Evolutionary conservation across 1,140 invertebrate genomes (phyloP).

Genomic region (Megathymus violae): DNA sequence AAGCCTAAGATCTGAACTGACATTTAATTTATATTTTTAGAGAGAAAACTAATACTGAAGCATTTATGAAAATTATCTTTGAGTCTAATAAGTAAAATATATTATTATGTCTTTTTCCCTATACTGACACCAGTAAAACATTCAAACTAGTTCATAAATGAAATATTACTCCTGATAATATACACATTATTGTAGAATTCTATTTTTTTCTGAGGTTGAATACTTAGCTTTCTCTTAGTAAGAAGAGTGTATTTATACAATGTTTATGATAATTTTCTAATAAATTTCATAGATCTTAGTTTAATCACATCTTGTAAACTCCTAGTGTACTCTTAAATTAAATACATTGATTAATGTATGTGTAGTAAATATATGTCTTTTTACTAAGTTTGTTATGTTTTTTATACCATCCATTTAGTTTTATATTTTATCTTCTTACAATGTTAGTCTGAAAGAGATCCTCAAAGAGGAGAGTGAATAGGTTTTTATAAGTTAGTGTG

Average conservation of each 20-base stretch:
- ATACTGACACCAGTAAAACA: background rate
- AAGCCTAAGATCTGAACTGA: constrained; percentile 81
- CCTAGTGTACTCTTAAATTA: background rate
- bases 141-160: too few species aligned
- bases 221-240: background rate
- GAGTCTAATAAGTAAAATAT: too few species aligned
- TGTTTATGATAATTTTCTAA: background rate
- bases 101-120: too few species aligned
- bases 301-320: background rate
- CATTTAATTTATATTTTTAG: constrained; percentile 24
- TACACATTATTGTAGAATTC: too few species aligned
- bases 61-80: background rate
- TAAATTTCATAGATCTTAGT: background rate
- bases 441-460: too few species aligned
- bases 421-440: too few species aligned
- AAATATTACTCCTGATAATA: too few species aligned
- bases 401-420: too few species aligned
- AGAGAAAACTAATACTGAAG: too few species aligned
- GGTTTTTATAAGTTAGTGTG: too few species aligned
- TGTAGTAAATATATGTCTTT: constrained; percentile 12
- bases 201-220: background rate
- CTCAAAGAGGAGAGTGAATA: too few species aligned
- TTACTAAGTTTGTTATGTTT: background rate
- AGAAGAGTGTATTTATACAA: background rate
- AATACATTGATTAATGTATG: constrained; percentile 8